Conservation (phyloP, 2,797 vertebrate species). For the Phylloscopus collybita region DNA sequence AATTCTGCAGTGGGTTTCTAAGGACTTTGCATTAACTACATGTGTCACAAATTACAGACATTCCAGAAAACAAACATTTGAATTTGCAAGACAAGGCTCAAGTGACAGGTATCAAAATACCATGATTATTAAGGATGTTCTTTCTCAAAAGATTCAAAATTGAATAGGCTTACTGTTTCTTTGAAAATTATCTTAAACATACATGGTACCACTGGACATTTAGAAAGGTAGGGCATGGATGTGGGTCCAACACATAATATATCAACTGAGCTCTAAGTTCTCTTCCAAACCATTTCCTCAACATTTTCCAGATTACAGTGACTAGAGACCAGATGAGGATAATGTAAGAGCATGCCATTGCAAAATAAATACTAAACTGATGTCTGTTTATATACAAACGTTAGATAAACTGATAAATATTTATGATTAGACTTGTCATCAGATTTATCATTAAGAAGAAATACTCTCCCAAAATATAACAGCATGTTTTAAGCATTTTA, state of each 20-base stretch:
- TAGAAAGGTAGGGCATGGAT: neutral
- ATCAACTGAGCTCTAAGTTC: neutral
- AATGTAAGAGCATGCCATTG: neutral
- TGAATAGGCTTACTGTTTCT: neutral
- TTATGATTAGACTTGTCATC: neutral
- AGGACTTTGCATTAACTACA: neutral
- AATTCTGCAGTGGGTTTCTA: neutral
- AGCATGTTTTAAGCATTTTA: neutral
- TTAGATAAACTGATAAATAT: neutral
- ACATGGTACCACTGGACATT: fast-evolving
- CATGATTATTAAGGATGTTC: neutral
- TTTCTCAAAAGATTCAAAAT: neutral
- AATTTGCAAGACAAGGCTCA: neutral
- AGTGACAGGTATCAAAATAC: neutral
- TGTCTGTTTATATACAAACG: neutral
- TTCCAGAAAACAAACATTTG: neutral
- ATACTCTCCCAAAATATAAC: neutral
- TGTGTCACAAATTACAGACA: neutral
- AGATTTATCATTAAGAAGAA: neutral
- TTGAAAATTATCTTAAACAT: neutral
- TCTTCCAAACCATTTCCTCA: neutral
- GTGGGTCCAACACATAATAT: fast-evolving
- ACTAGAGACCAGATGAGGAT: neutral
- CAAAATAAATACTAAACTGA: neutral
- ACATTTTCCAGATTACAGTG: neutral